Percentiles rank a stretch among this genome's conserved stretches.
Evolutionary conservation across 1,140 invertebrate genomes (phyloP).

Genomic region (Trichoplusia ni): DNA sequence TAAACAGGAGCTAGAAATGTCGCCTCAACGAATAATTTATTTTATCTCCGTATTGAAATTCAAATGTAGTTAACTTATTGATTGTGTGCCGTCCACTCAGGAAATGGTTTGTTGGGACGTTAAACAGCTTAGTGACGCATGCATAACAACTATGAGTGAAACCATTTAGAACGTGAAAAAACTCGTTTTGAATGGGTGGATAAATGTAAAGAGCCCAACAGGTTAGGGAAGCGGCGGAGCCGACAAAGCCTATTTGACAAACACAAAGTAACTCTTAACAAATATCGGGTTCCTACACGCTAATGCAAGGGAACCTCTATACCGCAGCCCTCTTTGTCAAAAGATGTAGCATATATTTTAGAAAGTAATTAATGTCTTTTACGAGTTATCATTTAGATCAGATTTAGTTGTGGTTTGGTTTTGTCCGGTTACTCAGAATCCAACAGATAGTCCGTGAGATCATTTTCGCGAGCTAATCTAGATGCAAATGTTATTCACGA

Average conservation of each 20-base stretch:
- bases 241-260: conserved; percentile 51
- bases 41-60: conserved; percentile 36
- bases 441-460: conserved; percentile 6
- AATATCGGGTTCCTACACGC: conserved; percentile 53
- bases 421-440: not conserved
- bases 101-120: not conserved
- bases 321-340: not conserved
- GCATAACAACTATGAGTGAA: not conserved
- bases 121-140: not conserved
- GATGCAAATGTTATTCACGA: conserved; percentile 42
- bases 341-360: too few species aligned
- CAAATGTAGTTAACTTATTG: conserved; percentile 34
- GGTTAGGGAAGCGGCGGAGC: conserved; percentile 42
- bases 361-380: too few species aligned
- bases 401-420: too few species aligned
- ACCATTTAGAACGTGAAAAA: conserved; percentile 17
- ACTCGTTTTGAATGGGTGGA: not conserved
- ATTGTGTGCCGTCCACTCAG: conserved; percentile 2
- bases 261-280: conserved; percentile 51
- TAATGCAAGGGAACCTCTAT: conserved; percentile 47
- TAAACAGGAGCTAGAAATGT: not conserved
- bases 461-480: conserved; percentile 22
- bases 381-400: too few species aligned
- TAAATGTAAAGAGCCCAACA: conserved; percentile 44
- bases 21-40: too few species aligned